Evolutionary conservation across 2,113 vertebrate species (phyloP).

Genomic region (Erinaceus europaeus): DNA sequence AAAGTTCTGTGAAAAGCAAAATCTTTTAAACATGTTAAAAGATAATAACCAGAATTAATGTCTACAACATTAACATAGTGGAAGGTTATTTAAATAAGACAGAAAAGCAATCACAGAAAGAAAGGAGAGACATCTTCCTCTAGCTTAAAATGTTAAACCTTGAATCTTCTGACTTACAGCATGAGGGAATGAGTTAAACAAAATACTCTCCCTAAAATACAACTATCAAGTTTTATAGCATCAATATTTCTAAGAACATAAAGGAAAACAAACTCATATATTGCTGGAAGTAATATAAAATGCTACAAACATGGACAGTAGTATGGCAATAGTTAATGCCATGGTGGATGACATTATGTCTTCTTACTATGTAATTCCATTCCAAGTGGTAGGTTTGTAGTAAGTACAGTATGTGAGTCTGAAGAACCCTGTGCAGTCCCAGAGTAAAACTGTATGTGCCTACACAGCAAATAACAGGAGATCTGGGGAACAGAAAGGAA

Average conservation of each 20-base stretch:
- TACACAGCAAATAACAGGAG: not conserved
- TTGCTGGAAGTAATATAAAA: not conserved
- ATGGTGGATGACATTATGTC: not conserved
- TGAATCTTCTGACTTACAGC: not conserved
- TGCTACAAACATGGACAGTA: not conserved
- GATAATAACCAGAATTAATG: not conserved
- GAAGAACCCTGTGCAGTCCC: not conserved
- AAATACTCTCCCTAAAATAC: not conserved
- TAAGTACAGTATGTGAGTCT: not conserved
- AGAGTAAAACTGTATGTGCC: not conserved
- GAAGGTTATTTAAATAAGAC: constrained; percentile 18
- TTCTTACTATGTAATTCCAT: not conserved
- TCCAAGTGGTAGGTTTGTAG: not conserved
- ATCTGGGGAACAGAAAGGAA: not conserved
- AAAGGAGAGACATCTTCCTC: not conserved
- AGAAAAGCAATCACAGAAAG: not conserved
- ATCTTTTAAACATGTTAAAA: constrained; percentile 16
- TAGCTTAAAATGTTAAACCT: not conserved
- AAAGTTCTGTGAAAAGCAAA: not conserved
- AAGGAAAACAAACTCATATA: not conserved
- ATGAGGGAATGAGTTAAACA: not conserved
- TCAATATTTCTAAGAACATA: not conserved
- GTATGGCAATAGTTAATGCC: not conserved
- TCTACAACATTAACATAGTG: not conserved
- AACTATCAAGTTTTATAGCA: not conserved